Evolutionary conservation across 2,113 vertebrate species (phyloP).

Genomic region (Genyomyrus donnyi): DNA sequence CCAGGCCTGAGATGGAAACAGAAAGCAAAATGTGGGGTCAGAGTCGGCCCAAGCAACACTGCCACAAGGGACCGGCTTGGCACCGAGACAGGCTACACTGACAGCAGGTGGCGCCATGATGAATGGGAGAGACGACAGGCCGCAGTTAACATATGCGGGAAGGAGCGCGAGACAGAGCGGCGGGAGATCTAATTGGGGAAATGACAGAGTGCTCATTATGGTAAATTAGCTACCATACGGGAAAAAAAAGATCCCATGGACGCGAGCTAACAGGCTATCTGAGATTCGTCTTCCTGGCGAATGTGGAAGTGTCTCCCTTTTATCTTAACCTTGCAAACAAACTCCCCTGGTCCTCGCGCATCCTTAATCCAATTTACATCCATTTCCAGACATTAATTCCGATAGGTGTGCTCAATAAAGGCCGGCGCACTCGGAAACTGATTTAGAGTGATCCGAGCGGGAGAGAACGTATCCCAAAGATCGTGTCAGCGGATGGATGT

Average conservation of each 20-base stretch:
- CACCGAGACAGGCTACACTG: neutral
- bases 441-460: conserved; percentile 44
- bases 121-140: conserved; percentile 31
- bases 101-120: conserved; percentile 29
- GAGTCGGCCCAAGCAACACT: neutral
- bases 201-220: conserved; percentile 64
- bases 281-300: conserved; percentile 66
- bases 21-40: conserved; percentile 25
- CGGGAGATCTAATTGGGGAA: conserved; percentile 61
- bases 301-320: conserved; percentile 64
- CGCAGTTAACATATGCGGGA: conserved; percentile 43
- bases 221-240: conserved; percentile 61
- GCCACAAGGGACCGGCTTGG: neutral
- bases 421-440: conserved; percentile 60
- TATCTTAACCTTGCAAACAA: conserved; percentile 70
- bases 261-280: conserved; percentile 62
- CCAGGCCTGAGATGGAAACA: conserved; percentile 69
- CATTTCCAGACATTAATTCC: conserved; percentile 62
- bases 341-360: conserved; percentile 56
- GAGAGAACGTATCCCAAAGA: neutral
- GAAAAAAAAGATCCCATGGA: conserved; percentile 58
- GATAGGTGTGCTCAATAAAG: conserved; percentile 58
- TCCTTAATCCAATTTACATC: conserved; percentile 58
- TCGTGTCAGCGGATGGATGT: neutral
- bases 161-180: conserved; percentile 50